phyloP scores from a whole-genome alignment of 2,797 vertebrate species.

The Gallinago solitaria region DNA sequence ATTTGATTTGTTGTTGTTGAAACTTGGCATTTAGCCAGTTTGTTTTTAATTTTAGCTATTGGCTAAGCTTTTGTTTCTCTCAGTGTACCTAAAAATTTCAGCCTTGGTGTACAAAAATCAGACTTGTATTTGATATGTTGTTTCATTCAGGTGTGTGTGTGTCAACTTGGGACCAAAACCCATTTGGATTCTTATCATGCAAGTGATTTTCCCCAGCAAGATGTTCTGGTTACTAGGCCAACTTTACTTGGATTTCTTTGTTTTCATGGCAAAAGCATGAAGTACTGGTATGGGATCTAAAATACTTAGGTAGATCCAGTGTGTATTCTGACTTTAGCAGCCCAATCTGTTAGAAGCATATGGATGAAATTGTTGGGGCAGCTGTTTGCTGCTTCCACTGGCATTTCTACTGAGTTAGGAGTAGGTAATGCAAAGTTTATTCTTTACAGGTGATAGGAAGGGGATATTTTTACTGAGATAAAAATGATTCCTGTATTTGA shows the following conservation, averaged over 20 bases:
- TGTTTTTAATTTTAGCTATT: background rate
- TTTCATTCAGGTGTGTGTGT: accelerated
- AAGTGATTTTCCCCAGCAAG: background rate
- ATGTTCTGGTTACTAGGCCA: background rate
- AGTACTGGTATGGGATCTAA: background rate
- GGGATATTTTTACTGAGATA: background rate
- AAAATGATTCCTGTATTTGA: background rate
- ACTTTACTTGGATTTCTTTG: background rate
- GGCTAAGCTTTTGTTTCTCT: background rate
- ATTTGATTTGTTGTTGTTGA: background rate
- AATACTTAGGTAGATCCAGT: background rate
- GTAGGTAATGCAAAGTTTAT: background rate
- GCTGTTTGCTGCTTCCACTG: background rate
- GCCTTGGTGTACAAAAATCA: background rate
- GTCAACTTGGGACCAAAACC: background rate
- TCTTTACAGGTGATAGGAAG: background rate
- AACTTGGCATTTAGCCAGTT: background rate
- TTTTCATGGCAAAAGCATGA: background rate
- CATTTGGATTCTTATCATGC: background rate
- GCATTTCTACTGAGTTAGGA: background rate
- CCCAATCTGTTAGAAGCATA: background rate
- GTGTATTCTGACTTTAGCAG: background rate
- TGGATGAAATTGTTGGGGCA: background rate
- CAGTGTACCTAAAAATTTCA: background rate
- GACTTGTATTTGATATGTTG: background rate